Conservation (phyloP, 2,113 vertebrate species). For the Carlito syrichta region DNA sequence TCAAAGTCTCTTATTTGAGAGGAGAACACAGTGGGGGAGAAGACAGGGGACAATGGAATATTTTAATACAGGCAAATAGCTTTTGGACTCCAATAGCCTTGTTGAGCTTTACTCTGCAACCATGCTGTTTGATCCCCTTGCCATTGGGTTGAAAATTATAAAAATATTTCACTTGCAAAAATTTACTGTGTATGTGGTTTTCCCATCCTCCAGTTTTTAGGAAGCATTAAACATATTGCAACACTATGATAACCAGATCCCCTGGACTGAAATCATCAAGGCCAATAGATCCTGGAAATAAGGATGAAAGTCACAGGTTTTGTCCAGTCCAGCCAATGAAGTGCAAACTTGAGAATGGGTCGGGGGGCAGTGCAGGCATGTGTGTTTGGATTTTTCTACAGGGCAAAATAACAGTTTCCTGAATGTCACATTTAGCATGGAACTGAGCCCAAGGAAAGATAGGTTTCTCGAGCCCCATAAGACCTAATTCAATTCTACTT, state of each 20-base stretch:
- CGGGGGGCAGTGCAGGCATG: fast-evolving
- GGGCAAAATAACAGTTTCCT: not conserved
- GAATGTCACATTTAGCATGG: not conserved
- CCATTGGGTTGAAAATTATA: not conserved
- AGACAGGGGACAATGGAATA: not conserved
- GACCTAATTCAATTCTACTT: not conserved
- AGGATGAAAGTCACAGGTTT: not conserved
- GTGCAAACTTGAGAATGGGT: not conserved
- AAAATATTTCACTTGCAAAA: constrained; percentile 68
- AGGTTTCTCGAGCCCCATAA: not conserved
- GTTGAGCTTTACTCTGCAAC: constrained; percentile 38
- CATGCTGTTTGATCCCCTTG: not conserved
- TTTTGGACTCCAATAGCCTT: not conserved
- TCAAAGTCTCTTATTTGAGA: not conserved
- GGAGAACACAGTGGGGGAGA: not conserved
- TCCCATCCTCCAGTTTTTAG: constrained; percentile 44
- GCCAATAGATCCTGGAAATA: not conserved
- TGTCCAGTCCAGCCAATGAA: not conserved
- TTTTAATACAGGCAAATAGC: not conserved
- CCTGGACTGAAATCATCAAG: not conserved
- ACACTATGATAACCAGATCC: constrained; percentile 21
- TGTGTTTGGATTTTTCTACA: not conserved
- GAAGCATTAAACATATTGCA: constrained; percentile 50
- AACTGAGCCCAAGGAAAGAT: not conserved
- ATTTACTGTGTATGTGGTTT: not conserved